Evolutionary conservation across 2,888 invertebrate species (phyloP), one percentile per base, ranked within the genome.

Genomic region (Eueremaeus valkanovi): DNA sequence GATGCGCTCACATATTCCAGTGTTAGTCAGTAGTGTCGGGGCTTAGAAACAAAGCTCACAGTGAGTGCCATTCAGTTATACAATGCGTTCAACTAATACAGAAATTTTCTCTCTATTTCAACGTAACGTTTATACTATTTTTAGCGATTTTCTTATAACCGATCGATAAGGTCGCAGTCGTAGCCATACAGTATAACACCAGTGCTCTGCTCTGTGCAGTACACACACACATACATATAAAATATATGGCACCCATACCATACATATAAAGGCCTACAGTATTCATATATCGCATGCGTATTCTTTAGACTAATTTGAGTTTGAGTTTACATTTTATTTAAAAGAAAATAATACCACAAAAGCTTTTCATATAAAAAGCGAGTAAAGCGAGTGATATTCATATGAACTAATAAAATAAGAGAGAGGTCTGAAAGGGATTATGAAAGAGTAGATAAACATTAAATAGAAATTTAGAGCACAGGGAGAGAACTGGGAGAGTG

Each of bases 11-110:
- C 13, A 45, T 45, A 45, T 13, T 16, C 45, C 13, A 45, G 5
- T 45, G 16, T 16, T 45, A 3, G 24, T 9, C 61, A 61, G 61
- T 61, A 18, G 11, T 61, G 31, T 29, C 31, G 13, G 31, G 18
- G 61, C 29, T 61, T 29, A 61, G 61, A 61, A n/a, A 61, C 61
- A 61, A 61, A 61, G 61, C 61, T 61, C 61, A 61, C 61, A 31
- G 31, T 61, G 61, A 61, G 61, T 61, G 61, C 61, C 61, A 61
- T 29, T 33, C 61, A 61, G 24, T 61, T 33, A 61, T 61, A 29
- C 61, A 61, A 61, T 61, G 61, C 33, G 27, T 13, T 61, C 1
- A 11, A 33, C 29, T 33, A n/a, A 55, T 21, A 45, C 51, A n/a
- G 21, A n/a, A 27, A 3, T 29, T 61, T 21, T 61, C 61, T 33